phyloP scores from a whole-genome alignment of 2,797 vertebrate species.

The Oreochromis grahami region DNA sequence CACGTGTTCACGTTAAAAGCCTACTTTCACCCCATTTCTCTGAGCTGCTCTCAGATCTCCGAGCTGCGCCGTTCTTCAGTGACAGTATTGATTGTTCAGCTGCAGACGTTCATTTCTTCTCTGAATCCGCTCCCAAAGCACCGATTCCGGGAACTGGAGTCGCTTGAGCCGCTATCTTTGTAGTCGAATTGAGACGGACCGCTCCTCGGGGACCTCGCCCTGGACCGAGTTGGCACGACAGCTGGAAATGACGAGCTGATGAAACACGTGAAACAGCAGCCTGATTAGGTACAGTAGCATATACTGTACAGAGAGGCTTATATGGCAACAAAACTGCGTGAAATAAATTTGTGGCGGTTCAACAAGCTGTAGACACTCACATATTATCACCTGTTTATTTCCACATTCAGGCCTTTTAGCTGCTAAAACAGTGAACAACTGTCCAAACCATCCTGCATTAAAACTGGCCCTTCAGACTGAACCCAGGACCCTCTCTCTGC shows the following conservation, averaged over 20 bases:
- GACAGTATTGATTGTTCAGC: constrained; percentile 46
- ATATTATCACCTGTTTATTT: neutral
- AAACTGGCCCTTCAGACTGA: neutral
- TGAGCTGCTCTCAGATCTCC: constrained; percentile 17
- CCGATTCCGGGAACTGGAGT: constrained; percentile 10
- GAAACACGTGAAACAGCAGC: neutral
- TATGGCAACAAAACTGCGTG: neutral
- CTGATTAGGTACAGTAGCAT: neutral
- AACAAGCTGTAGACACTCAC: neutral
- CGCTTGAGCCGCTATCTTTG: neutral
- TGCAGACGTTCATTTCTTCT: constrained; percentile 15
- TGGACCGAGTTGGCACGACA: neutral
- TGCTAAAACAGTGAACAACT: neutral
- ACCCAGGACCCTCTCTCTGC: neutral
- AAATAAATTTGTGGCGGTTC: neutral
- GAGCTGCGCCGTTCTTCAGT: constrained; percentile 25
- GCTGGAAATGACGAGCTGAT: neutral
- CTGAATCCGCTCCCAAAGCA: neutral
- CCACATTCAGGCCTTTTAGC: neutral
- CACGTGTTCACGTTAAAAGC: neutral
- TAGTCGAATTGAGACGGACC: neutral
- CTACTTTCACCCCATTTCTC: neutral
- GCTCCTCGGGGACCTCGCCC: neutral
- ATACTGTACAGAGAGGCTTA: neutral
- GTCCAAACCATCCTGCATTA: neutral